Evolutionary conservation across 2,888 invertebrate genomes (phyloP).

Genomic region (Lycaena phlaeas): DNA sequence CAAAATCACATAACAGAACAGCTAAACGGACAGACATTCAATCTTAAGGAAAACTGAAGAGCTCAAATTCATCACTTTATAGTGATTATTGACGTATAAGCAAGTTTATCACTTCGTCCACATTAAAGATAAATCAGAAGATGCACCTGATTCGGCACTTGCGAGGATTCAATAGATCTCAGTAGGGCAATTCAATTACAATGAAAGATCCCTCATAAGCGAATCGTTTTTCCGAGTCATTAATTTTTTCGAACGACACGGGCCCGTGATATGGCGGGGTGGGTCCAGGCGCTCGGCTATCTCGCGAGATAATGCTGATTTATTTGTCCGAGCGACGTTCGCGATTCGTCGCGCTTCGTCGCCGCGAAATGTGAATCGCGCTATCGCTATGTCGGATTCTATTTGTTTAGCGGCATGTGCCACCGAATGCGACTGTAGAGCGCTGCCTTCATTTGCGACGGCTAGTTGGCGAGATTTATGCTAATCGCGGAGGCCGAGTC

Average conservation of each 20-base stretch:
- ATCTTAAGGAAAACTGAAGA: too few relatives aligned
- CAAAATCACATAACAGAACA: too few relatives aligned
- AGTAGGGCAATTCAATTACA: constrained; percentile 71
- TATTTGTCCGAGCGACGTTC: constrained; percentile 63
- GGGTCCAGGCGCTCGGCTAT: constrained; percentile 55
- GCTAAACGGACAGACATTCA: too few relatives aligned
- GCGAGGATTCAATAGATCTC: constrained; percentile 58
- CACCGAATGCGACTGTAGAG: constrained; percentile 15
- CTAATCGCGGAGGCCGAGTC: constrained; percentile 66
- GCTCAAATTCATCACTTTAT: too few relatives aligned
- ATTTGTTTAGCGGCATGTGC: constrained; percentile 40
- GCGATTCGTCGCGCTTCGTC: constrained; percentile 66
- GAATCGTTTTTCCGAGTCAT: constrained; percentile 74
- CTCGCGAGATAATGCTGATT: constrained; percentile 74
- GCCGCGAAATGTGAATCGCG: constrained; percentile 22
- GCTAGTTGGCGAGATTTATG: constrained; percentile 71
- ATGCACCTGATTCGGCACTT: constrained; percentile 38
- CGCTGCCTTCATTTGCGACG: constrained; percentile 56
- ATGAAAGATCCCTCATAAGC: constrained; percentile 73
- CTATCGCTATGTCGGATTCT: constrained; percentile 34
- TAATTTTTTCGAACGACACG: constrained; percentile 73
- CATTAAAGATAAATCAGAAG: constrained; percentile 1
- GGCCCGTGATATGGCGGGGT: constrained; percentile 58
- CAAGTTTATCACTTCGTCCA: neutral
- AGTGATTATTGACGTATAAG: too few relatives aligned